phyloP scores from a whole-genome alignment of 2,797 vertebrate species.

The Siniperca undulata region DNA sequence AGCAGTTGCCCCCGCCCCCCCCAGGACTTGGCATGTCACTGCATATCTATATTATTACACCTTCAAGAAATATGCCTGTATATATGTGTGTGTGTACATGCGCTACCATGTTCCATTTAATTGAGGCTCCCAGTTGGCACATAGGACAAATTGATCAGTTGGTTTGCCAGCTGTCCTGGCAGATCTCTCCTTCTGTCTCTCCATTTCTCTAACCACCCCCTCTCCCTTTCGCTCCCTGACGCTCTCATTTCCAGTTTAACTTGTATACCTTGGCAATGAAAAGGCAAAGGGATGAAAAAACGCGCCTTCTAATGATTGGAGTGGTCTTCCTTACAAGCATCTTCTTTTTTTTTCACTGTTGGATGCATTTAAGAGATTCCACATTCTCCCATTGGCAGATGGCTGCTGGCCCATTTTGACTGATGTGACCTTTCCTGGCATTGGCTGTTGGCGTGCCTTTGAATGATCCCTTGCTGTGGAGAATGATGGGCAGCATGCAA shows the following conservation, averaged over 20 bases:
- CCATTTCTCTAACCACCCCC: slow-evolving; percentile 44
- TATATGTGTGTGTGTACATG: slow-evolving; percentile 9
- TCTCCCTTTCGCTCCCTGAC: slow-evolving; percentile 1
- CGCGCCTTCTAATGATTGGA: slow-evolving; percentile 21
- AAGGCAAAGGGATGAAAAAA: slow-evolving; percentile 19
- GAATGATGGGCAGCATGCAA: slow-evolving; percentile 54
- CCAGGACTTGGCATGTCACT: slow-evolving; percentile 43
- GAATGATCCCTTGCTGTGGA: slow-evolving; percentile 48
- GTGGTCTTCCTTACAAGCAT: slow-evolving; percentile 12
- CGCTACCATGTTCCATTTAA: slow-evolving; percentile 69
- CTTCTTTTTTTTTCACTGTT: background rate
- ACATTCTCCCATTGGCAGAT: slow-evolving; percentile 52
- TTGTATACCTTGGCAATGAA: slow-evolving; percentile 36
- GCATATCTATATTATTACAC: slow-evolving; percentile 67
- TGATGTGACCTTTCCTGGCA: slow-evolving; percentile 70
- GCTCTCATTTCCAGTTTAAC: slow-evolving; percentile 40
- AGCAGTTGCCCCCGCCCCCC: slow-evolving; percentile 26
- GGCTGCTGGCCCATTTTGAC: slow-evolving; percentile 51
- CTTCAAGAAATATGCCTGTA: slow-evolving; percentile 45
- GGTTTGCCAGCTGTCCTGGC: slow-evolving; percentile 79
- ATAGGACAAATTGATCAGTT: slow-evolving; percentile 78
- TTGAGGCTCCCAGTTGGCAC: slow-evolving; percentile 66
- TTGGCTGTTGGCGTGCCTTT: slow-evolving; percentile 31
- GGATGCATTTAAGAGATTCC: slow-evolving; percentile 34
- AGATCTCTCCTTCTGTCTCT: slow-evolving; percentile 67